Base-by-base conservation (phyloP, 2,888 invertebrate species). In the Andricus quercusramuli region DNA sequence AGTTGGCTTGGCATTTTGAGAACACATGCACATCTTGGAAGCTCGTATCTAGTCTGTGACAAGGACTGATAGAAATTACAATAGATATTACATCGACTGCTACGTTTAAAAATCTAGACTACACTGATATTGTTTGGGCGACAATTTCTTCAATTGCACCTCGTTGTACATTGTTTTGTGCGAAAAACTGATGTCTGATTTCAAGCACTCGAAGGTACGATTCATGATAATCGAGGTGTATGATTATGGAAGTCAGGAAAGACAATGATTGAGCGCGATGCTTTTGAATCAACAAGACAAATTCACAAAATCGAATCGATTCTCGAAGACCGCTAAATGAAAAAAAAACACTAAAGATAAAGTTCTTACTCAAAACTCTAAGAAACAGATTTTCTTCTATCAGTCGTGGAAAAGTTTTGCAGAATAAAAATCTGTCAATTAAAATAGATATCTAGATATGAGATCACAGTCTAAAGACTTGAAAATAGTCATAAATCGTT, bases 61-160 rank as follows among this genome's bases (percentile, higher is more conserved):
- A 68, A 25, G 44, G 68, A 44, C 68, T 83, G 84, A 87, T 85
- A 85, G 83, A 86, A 86, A 85, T 86, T 85, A 86, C 84, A 85
- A 85, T 85, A 85, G 25, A 83, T 84, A 88, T 88, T 87, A 91
- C 89, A 90, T 85, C 86, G 83, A 90, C 85, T 88, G 85, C 89
- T 90, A 89, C 84, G 78, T 85, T 84, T 82, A 80, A 59, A 77
- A 84, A 81, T 80, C 88, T 90, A 90, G 86, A 82, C 86, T 91
- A 91, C 85, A 83, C 82, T 91, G 90, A 91, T 91, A 91, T 90
- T 86, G 86, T 91, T 91, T 89, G 88, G 88, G 82, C 88, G 88
- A 90, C 88, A 87, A 87, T 89, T 86, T 86, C 84, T 84, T 85
- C 74, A 80, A 87, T 82, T 84, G 86, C 85, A 88, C 88, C 88